phyloP scores from a whole-genome alignment of 2,797 vertebrate genomes.

The Acrossocheilus wenchowensis region DNA sequence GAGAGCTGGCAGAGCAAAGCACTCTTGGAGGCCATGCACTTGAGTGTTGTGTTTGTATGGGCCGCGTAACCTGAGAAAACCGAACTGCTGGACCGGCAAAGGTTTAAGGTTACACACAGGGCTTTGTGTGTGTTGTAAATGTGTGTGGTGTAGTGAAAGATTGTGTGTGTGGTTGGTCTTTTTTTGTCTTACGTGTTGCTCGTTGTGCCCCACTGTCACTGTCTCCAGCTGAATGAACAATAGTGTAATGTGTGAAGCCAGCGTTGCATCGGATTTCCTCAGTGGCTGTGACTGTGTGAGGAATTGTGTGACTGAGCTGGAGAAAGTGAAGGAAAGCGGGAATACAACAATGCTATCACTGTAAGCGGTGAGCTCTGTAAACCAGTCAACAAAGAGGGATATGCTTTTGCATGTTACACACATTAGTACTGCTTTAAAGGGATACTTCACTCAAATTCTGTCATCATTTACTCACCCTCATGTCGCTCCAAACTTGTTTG shows the following conservation, averaged over 20 bases:
- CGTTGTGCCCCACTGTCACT: constrained; percentile 39
- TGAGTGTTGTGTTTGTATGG: constrained; percentile 19
- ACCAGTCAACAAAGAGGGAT: neutral
- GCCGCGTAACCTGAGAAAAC: constrained; percentile 48
- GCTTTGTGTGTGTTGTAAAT: neutral
- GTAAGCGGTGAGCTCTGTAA: constrained; percentile 21
- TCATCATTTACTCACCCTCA: neutral
- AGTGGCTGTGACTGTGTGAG: constrained; percentile 40
- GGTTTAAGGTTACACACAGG: constrained; percentile 14
- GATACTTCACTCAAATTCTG: neutral
- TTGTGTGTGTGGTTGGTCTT: constrained; percentile 6
- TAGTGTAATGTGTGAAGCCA: constrained; percentile 66
- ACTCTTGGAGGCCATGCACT: neutral
- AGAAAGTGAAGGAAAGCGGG: constrained; percentile 2
- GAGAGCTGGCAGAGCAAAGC: constrained; percentile 36
- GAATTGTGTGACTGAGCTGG: constrained; percentile 12
- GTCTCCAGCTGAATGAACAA: constrained; percentile 55
- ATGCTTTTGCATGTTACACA: neutral
- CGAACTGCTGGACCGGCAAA: constrained; percentile 37
- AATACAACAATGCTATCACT: constrained; percentile 37
- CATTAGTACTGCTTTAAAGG: neutral
- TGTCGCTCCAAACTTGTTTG: neutral
- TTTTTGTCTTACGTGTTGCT: neutral
- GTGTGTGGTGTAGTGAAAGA: constrained; percentile 16
- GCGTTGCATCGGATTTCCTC: constrained; percentile 60